Conservation (phyloP, 1,140 invertebrate species). For the Tetramorium parvispinum region DNA sequence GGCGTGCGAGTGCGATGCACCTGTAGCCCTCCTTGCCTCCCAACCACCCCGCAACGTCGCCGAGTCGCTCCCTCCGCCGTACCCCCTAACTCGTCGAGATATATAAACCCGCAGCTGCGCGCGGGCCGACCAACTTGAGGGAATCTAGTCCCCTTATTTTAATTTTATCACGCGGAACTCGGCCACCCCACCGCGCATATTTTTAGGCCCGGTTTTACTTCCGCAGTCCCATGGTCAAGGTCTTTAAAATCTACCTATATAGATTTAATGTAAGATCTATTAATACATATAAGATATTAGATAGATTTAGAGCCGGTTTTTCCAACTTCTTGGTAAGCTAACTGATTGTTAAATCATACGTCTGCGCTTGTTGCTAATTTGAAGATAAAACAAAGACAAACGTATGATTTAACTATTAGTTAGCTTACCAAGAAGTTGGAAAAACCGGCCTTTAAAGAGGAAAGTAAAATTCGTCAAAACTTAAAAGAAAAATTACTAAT, state of each 20-base stretch:
- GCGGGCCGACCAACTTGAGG: background rate
- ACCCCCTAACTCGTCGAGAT: constrained; percentile 52
- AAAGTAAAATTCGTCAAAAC: background rate
- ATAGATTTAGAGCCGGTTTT: too few relatives aligned
- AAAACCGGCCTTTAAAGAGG: background rate
- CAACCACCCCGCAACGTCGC: constrained; percentile 10
- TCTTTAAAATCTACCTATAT: background rate
- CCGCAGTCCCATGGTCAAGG: constrained; percentile 20
- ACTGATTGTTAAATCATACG: too few relatives aligned
- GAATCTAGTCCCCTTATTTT: background rate
- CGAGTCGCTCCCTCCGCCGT: constrained; percentile 12
- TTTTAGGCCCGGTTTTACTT: constrained; percentile 47
- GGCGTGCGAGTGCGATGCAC: constrained; percentile 80
- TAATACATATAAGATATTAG: too few relatives aligned
- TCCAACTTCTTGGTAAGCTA: too few relatives aligned
- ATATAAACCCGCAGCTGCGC: constrained; percentile 46
- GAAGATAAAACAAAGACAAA: too few relatives aligned
- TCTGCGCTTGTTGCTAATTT: too few relatives aligned
- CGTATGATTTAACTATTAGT: too few relatives aligned
- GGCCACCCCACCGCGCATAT: constrained; percentile 39
- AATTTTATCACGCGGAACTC: constrained; percentile 63
- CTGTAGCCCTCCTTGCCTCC: constrained; percentile 71
- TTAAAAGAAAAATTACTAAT: background rate
- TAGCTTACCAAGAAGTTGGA: too few relatives aligned
- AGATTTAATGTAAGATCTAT: too few relatives aligned